Percentiles rank a stretch among this genome's conserved stretches.
phyloP scores from a whole-genome alignment of 2,888 invertebrate genomes.

The Drosophila putrida region DNA sequence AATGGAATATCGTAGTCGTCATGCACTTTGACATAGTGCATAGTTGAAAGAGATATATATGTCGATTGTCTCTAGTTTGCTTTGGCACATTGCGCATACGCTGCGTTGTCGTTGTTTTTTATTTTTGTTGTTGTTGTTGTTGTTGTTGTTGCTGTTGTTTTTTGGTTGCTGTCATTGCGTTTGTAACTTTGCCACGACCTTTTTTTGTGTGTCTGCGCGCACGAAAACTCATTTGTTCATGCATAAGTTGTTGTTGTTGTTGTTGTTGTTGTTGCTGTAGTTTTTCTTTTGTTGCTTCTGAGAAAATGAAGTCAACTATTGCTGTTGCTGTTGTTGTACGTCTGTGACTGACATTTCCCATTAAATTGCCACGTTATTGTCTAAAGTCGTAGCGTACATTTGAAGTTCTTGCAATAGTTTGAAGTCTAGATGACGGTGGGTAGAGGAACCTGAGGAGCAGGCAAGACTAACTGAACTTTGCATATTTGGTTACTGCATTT shows the following conservation, averaged over 20 bases:
- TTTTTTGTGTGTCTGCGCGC: conserved; percentile 63
- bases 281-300: conserved; percentile 71
- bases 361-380: conserved; percentile 81
- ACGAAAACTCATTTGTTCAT: conserved; percentile 70
- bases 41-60: conserved; percentile 24
- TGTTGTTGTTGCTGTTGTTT: conserved; percentile 15
- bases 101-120: conserved; percentile 23
- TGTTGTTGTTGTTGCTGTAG: conserved; percentile 50
- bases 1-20: conserved; percentile 37
- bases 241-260: conserved; percentile 54
- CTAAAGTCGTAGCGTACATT: conserved; percentile 41
- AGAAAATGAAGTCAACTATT: conserved; percentile 80
- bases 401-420: conserved; percentile 53
- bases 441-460: background rate
- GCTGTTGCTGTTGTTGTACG: conserved; percentile 40
- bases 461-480: conserved; percentile 50
- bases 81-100: conserved; percentile 51
- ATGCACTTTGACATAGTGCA: conserved; percentile 59
- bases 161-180: conserved; percentile 59
- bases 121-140: conserved; percentile 24
- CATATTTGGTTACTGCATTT: conserved; percentile 68
- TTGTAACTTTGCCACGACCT: conserved; percentile 66
- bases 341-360: conserved; percentile 80
- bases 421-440: background rate
- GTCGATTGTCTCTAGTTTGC: conserved; percentile 55